Conservation (phyloP, 2,797 vertebrate species). For the Cichlasoma orientale region DNA sequence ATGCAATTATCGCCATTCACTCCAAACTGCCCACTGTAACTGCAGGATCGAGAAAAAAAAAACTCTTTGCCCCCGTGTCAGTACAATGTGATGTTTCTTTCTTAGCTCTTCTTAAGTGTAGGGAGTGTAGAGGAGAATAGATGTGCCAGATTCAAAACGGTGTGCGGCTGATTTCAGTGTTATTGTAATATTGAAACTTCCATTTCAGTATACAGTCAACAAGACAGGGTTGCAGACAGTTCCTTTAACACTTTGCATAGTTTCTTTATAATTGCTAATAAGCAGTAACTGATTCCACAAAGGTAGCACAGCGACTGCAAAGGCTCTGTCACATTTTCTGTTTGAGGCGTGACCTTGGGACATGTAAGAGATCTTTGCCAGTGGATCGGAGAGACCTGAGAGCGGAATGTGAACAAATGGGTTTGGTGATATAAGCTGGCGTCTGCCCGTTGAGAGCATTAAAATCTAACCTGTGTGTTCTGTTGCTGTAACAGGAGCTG, state of each 20-base stretch:
- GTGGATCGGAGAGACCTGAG: neutral
- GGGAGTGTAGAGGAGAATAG: neutral
- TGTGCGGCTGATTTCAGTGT: neutral
- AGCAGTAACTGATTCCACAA: neutral
- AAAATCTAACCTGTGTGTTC: neutral
- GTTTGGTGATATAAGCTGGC: neutral
- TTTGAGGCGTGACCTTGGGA: neutral
- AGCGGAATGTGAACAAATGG: neutral
- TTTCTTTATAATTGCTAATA: neutral
- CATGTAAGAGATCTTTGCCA: neutral
- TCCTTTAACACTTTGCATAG: neutral
- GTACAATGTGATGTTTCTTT: slow-evolving; percentile 31
- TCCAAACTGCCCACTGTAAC: neutral
- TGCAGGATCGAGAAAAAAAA: slow-evolving; percentile 23
- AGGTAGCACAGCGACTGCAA: neutral
- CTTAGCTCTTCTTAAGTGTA: neutral
- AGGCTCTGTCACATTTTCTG: neutral
- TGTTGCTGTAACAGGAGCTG: slow-evolving; percentile 83
- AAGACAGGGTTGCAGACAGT: neutral
- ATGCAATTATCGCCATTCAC: slow-evolving; percentile 33
- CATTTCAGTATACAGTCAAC: slow-evolving; percentile 1
- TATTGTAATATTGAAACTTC: neutral
- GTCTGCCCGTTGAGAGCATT: neutral
- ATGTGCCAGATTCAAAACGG: slow-evolving; percentile 4
- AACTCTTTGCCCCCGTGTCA: neutral